phyloP scores from a whole-genome alignment of 2,888 invertebrate genomes.

The Oligia latruncula region DNA sequence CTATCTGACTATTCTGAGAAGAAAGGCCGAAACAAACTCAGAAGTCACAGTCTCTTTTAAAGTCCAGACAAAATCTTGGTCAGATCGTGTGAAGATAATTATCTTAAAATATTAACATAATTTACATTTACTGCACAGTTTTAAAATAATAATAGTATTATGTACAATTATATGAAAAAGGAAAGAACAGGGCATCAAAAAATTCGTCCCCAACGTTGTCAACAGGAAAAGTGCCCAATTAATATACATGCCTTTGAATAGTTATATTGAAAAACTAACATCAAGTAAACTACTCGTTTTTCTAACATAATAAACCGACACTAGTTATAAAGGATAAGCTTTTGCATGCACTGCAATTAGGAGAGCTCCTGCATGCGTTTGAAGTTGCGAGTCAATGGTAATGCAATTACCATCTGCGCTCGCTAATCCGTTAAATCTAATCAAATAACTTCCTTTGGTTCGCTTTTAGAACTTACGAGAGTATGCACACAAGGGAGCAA shows the following conservation, averaged over 20 bases:
- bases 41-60: too few relatives aligned
- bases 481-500: neutral
- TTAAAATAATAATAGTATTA: too few relatives aligned
- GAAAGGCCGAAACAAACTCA: too few relatives aligned
- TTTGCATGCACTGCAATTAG: conserved; percentile 26
- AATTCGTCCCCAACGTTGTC: too few relatives aligned
- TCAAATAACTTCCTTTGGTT: conserved; percentile 23
- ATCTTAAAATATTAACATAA: too few relatives aligned
- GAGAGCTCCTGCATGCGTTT: neutral
- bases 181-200: too few relatives aligned
- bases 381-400: conserved; percentile 26
- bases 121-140: too few relatives aligned
- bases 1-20: too few relatives aligned
- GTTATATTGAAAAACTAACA: neutral
- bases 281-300: neutral
- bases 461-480: conserved; percentile 17
- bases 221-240: too few relatives aligned
- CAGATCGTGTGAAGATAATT: too few relatives aligned
- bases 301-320: neutral
- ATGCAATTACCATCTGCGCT: conserved; percentile 32
- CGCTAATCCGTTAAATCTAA: conserved; percentile 44
- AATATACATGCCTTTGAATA: neutral
- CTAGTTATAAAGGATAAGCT: conserved; percentile 1
- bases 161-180: too few relatives aligned
- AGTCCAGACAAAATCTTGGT: too few relatives aligned